Base-by-base conservation (phyloP, 1,140 invertebrate species). In the Caenorhabditis remanei region DNA sequence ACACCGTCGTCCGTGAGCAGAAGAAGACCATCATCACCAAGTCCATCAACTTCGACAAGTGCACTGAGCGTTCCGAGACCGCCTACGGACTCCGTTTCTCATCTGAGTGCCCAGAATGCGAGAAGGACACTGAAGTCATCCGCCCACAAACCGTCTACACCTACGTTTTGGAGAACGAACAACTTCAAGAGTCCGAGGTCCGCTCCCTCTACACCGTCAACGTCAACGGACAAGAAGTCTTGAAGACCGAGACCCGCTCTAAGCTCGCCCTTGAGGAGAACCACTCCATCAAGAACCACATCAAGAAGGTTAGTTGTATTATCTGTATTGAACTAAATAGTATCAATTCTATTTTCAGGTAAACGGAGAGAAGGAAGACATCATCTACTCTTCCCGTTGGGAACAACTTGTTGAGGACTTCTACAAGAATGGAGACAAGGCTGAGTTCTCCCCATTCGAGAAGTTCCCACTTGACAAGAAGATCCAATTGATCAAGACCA, bases 11-110 rank as follows among this genome's bases (percentile, higher is more conserved):
- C 24, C 56, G 61, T 41, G 87, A 87, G 53, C 55, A 88, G 40
- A 55, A 85, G 50, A 41, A 46, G n/a, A 87, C 63, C 53, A 48
- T 24, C 79, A 83, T 93, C 58, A 90, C 89, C 58, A 93, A 93
- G 86, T 87, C 90, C 0, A 79, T 90, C 65, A 90, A 93, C 88
- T 92, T 91, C 85, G 87, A 90, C 24, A 90, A 89, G 11, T 93
- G 92, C 88, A 82, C 87, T 21, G 61, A 90, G 1, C 87, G 88
- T 40, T 88, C 91, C 4, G 87, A 87, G 5, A 85, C 87, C 53
- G 61, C 85, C 24, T 87, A 91, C 58, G 89, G 85, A 84, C 83
- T 86, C 56, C 82, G 87, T 83, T 84, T 43, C 88, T 90, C 24
- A 41, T 21, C 50, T 11, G 67, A 84, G 40, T 85, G 58, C 85